Base-by-base conservation (phyloP, 2,888 invertebrate species). In the Opisthograptis luteolata region DNA sequence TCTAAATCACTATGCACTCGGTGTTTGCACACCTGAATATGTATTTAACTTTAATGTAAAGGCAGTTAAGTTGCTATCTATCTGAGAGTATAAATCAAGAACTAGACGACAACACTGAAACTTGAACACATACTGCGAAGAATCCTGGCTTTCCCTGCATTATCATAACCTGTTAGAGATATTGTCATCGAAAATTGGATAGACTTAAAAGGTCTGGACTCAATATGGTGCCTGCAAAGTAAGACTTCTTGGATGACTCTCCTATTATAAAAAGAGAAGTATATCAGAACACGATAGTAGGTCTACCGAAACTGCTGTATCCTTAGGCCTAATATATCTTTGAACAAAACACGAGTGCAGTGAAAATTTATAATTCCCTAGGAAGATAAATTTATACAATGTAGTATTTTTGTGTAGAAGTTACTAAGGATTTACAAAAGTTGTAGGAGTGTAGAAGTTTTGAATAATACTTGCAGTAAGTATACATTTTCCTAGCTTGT, bases 311-410 rank as follows among this genome's bases (percentile, higher is more conserved):
- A 12, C 47, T 51, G 46, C 55, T 60, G 58, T 58, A 55, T 53
- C 55, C 55, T 53, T 58, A 43, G 53, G 30, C 27, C 15, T 50
- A 41, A 24, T 37, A 32, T 42, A 48, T 45, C 24, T 12, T 12
- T 20, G 15, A 10, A 8, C 3, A 24, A 14, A 25, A 17, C 17
- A 12, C 14, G 9, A 28, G 9, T 10, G 19, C 9, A 17, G 7
- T 12, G 20, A n/a, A n/a, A n/a, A n/a, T n/a, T n/a, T n/a, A n/a
- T n/a, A n/a, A n/a, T n/a, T n/a, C n/a, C n/a, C n/a, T n/a, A n/a
- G n/a, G n/a, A n/a, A n/a, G n/a, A n/a, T n/a, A n/a, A n/a, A n/a
- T n/a, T n/a, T n/a, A n/a, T n/a, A n/a, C n/a, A n/a, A n/a, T n/a
- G n/a, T n/a, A n/a, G n/a, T n/a, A 9, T 1, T 20, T 37, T 7